Conservation (phyloP, 2,888 invertebrate species). For the Abscondita cerata region DNA sequence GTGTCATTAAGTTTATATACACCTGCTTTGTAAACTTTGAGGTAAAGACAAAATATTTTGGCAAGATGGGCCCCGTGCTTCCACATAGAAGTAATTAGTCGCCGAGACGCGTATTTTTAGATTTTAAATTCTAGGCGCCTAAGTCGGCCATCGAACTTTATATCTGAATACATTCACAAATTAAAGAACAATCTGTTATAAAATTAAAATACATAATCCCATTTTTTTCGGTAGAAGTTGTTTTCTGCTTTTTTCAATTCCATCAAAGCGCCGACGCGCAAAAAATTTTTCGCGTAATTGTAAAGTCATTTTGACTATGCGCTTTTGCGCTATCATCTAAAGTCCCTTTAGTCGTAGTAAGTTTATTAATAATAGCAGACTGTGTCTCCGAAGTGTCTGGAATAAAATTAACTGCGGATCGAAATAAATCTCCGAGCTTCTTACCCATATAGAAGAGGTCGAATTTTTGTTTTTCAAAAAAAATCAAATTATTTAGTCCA, state of each 20-base stretch:
- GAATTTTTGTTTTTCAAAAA: too few relatives aligned
- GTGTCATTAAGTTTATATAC: constrained; percentile 29
- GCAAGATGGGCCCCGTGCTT: constrained; percentile 56
- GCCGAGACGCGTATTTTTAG: constrained; percentile 58
- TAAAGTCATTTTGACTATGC: too few relatives aligned
- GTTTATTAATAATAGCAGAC: constrained; percentile 7
- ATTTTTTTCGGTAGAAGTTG: too few relatives aligned
- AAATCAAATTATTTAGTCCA: too few relatives aligned
- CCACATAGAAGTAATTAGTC: constrained; percentile 57
- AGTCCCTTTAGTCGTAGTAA: neutral
- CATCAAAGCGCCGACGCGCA: neutral
- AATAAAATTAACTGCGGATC: constrained; percentile 8
- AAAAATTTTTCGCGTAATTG: too few relatives aligned
- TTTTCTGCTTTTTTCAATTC: constrained; percentile 1
- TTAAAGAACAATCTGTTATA: constrained; percentile 51
- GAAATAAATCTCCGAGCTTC: constrained; percentile 4
- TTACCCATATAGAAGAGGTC: too few relatives aligned
- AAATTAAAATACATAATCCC: too few relatives aligned
- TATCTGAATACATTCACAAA: constrained; percentile 50
- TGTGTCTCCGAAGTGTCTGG: neutral
- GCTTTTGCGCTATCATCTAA: too few relatives aligned
- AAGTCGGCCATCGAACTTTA: constrained; percentile 58
- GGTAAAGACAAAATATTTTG: constrained; percentile 50
- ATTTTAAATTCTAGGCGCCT: constrained; percentile 58
- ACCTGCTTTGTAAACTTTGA: constrained; percentile 41